phyloP scores from a whole-genome alignment of 2,113 vertebrate species.

The Thunnus maccoyii region DNA sequence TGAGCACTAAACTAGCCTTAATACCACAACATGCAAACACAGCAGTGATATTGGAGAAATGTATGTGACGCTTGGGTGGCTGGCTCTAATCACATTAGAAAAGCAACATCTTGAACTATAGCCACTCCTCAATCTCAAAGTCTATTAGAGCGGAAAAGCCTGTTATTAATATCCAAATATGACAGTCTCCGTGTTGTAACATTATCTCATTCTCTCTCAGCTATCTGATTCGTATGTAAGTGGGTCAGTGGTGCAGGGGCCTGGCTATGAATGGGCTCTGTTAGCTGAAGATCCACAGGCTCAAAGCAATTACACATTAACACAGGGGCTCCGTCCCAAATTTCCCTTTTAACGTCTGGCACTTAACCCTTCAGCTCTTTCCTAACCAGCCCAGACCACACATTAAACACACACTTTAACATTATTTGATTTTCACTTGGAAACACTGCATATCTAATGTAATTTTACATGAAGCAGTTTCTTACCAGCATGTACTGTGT shows the following conservation, averaged over 20 bases:
- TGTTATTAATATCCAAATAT: constrained; percentile 71
- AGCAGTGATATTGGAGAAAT: constrained; percentile 1
- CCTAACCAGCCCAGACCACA: constrained; percentile 16
- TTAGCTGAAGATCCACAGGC: constrained; percentile 62
- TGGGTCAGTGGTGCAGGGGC: constrained; percentile 76
- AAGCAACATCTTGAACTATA: constrained; percentile 41
- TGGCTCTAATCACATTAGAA: constrained; percentile 57
- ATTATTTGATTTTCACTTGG: not conserved
- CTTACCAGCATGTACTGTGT: too few relatives aligned
- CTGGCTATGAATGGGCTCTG: constrained; percentile 68
- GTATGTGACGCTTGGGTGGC: constrained; percentile 40
- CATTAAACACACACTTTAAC: constrained; percentile 18
- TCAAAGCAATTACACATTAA: constrained; percentile 73
- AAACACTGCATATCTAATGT: too few relatives aligned
- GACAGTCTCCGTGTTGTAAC: constrained; percentile 44
- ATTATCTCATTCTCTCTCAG: constrained; percentile 51
- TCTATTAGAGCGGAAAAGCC: constrained; percentile 57
- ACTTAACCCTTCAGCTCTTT: constrained; percentile 46
- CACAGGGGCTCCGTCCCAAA: constrained; percentile 41
- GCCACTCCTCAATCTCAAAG: constrained; percentile 54
- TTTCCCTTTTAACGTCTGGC: constrained; percentile 25
- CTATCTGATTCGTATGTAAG: constrained; percentile 82
- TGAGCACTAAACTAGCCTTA: not conserved
- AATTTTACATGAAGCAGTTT: too few relatives aligned
- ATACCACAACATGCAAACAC: not conserved